Percentiles rank a stretch among this genome's conserved stretches.
phyloP scores from a whole-genome alignment of 2,888 invertebrate genomes.

The Melieria picta region DNA sequence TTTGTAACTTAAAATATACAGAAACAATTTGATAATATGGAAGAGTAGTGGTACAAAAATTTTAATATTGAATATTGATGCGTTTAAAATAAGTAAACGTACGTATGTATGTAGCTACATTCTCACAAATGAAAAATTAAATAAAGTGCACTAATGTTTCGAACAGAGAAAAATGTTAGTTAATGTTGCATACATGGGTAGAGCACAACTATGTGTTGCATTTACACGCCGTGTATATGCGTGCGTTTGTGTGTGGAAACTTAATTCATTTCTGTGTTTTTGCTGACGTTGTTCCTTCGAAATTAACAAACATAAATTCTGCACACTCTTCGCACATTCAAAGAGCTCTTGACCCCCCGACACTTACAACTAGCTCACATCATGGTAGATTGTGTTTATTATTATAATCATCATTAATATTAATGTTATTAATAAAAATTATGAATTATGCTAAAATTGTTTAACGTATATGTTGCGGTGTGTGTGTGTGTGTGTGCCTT shows the following conservation, averaged over 20 bases:
- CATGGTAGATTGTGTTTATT: conserved; percentile 7
- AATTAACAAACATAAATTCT: conserved; percentile 23
- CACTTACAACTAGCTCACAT: too few species aligned
- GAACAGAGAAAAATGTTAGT: too few species aligned
- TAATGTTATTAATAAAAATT: conserved; percentile 13
- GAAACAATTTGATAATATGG: conserved; percentile 15
- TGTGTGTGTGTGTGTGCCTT: conserved; percentile 9
- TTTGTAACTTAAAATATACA: conserved; percentile 31
- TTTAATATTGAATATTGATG: conserved; percentile 6
- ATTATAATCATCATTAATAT: conserved; percentile 17
- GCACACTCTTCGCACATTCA: conserved; percentile 2
- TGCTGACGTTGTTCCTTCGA: conserved; percentile 7
- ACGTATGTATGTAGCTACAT: conserved; percentile 11
- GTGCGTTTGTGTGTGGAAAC: conserved; percentile 5
- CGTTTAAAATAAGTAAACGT: neutral
- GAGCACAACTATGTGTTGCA: neutral
- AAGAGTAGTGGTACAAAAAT: neutral
- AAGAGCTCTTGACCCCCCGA: too few species aligned
- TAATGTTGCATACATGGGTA: too few species aligned
- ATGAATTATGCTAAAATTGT: conserved; percentile 26
- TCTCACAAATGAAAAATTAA: neutral
- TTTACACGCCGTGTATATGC: neutral
- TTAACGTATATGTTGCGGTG: neutral
- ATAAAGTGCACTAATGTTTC: too few species aligned
- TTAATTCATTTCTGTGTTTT: conserved; percentile 11